Evolutionary conservation across 2,888 invertebrate species (phyloP), one percentile per base, ranked within the genome.

Genomic region (Rapana venosa): DNA sequence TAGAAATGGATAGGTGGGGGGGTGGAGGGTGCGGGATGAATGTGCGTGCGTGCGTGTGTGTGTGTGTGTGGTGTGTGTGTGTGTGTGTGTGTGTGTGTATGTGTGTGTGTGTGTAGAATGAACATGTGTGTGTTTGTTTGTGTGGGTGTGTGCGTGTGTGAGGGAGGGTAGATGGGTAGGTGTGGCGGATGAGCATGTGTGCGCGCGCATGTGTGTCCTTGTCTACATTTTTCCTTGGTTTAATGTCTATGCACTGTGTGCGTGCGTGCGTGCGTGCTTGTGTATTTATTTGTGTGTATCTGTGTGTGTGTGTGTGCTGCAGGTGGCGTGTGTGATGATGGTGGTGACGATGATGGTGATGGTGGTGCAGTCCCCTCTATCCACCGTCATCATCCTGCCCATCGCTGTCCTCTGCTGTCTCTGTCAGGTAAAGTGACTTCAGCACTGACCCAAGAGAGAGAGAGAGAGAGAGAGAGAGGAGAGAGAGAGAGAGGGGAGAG

Each of bases 321-420:
- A 88, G 88, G 58, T 88, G 15, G 91, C 91, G 0, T 83, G 92
- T 15, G 89, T 89, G 4, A 36, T 83, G n/a, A 92, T 92, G 32
- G 0, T 92, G 1, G 85, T 91, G 36, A 92, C 93, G 5, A 32
- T 93, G 58, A 70, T 93, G 81, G 91, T 93, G 26, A 92, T 94
- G 66, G 84, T 91, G 74, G 91, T 92, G 86, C 91, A 92, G 58
- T 93, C 93, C 0, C 94, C 94, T 11, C 88, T 93, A 22, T 93
- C 94, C 88, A 90, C 92, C 26, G 84, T 92, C 0, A 92, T 93
- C 32, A 66, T 93, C 0, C 47, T 93, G 15, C 94, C 94, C 1
- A 74, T 94, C 22, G 85, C 89, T 1, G 83, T 88, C 77, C 61
- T 83, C 56, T 88, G 56, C 81, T 88, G 35, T 35, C 61, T 88